These are phyloP conservation scores for Lophura nycthemera DNA, from an alignment of 2,113 vertebrate species.

Conservation along the genomic window DNA sequence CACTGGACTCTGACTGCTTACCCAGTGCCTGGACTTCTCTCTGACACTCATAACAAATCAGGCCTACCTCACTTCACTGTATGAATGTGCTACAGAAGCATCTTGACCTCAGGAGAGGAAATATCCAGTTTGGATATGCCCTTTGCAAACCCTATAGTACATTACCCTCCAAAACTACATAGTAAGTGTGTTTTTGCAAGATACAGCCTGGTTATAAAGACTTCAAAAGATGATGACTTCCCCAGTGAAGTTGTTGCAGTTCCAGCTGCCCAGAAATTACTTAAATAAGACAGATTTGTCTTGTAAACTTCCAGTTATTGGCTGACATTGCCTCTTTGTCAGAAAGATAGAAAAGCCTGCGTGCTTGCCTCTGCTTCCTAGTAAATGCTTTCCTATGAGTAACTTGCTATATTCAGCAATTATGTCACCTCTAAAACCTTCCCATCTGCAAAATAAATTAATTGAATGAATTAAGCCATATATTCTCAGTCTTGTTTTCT, in stretches of 20 bases:
- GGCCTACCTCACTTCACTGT: background rate
- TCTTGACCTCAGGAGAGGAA: background rate
- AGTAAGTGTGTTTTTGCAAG: background rate
- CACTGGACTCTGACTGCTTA: background rate
- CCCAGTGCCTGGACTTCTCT: fast-evolving
- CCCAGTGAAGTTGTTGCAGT: background rate
- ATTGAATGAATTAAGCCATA: background rate
- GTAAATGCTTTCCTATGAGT: background rate
- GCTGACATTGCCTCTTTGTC: background rate
- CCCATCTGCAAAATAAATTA: constrained; percentile 3
- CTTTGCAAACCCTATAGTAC: background rate
- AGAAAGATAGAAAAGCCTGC: background rate
- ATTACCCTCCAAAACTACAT: background rate
- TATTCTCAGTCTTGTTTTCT: background rate
- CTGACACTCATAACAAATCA: fast-evolving
- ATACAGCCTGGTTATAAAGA: background rate
- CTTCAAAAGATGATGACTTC: background rate
- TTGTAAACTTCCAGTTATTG: constrained; percentile 7
- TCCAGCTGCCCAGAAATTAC: background rate
- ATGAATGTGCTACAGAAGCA: background rate
- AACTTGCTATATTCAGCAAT: constrained; percentile 49
- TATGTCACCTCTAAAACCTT: constrained; percentile 56
- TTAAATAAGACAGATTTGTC: constrained; percentile 7
- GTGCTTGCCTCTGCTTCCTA: background rate
- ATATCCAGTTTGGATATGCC: background rate